Evolutionary conservation across 2,888 invertebrate genomes (phyloP).

Genomic region (Dynastes hyllus): DNA sequence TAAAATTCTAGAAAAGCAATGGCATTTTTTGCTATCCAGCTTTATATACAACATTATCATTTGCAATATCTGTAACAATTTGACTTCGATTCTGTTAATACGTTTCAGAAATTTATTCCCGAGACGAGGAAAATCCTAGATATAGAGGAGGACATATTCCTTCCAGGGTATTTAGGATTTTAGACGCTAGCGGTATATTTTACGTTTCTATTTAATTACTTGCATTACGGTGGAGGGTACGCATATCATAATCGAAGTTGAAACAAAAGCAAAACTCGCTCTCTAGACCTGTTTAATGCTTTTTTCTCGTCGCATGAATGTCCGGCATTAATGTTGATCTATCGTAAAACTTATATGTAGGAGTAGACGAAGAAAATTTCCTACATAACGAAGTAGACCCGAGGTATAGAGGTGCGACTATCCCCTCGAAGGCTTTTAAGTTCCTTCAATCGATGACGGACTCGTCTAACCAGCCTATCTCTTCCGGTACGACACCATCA

Average conservation of each 20-base stretch:
- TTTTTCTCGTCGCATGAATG: conserved; percentile 23
- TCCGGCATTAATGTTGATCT: conserved; percentile 38
- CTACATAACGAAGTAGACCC: conserved; percentile 76
- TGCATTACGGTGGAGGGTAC: conserved; percentile 26
- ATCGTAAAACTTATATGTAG: conserved; percentile 53
- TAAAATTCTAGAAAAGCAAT: background rate
- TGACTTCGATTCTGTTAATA: conserved; percentile 25
- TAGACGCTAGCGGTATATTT: conserved; percentile 72
- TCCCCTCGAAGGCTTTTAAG: conserved; percentile 81
- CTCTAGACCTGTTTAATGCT: background rate
- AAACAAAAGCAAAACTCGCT: background rate
- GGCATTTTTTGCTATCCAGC: background rate
- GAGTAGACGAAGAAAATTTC: conserved; percentile 74
- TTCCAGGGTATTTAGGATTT: conserved; percentile 79
- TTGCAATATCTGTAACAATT: too few species aligned
- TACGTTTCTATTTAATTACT: conserved; percentile 40
- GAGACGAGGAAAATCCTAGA: conserved; percentile 76
- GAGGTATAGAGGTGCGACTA: conserved; percentile 77
- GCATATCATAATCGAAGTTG: conserved; percentile 20
- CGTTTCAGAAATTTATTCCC: conserved; percentile 72
- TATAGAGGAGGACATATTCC: conserved; percentile 80
- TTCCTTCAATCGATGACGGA: conserved; percentile 80
- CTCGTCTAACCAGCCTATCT: conserved; percentile 66
- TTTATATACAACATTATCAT: too few species aligned
- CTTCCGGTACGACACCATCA: conserved; percentile 60